Percentiles rank a stretch among this genome's conserved stretches.
These are phyloP conservation scores for Brevimyrus niger DNA, from an alignment of 2,113 vertebrate species.

Conservation along the genomic window DNA sequence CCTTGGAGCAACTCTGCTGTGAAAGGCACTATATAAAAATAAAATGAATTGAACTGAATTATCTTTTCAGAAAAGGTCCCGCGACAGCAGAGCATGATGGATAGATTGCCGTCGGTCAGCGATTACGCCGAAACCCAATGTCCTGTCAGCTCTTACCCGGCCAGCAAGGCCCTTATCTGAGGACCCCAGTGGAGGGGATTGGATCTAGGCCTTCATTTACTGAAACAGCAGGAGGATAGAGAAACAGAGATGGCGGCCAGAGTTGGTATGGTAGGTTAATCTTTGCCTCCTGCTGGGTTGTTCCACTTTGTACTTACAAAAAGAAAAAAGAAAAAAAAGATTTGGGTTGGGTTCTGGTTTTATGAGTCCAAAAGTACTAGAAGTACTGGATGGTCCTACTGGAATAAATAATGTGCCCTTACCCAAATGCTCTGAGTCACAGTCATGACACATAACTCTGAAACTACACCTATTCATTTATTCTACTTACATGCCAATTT, in stretches of 20 bases:
- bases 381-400: background rate
- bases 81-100: background rate
- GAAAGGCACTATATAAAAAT: background rate
- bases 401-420: background rate
- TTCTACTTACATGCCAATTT: background rate
- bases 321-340: background rate
- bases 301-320: background rate
- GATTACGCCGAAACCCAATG: background rate
- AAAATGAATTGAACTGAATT: background rate
- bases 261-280: background rate
- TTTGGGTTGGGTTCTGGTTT: background rate
- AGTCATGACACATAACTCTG: background rate
- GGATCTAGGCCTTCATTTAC: background rate
- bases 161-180: conserved; percentile 26
- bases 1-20: background rate
- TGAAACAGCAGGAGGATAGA: background rate
- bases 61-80: background rate
- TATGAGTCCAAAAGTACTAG: background rate
- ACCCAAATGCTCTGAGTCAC: background rate
- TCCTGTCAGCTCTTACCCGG: conserved; percentile 21
- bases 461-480: background rate
- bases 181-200: background rate
- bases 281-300: background rate
- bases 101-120: background rate
- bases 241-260: background rate